These are phyloP conservation scores for Drepana arcuata DNA, from an alignment of 1,140 invertebrate genomes.

Conservation along the genomic window DNA sequence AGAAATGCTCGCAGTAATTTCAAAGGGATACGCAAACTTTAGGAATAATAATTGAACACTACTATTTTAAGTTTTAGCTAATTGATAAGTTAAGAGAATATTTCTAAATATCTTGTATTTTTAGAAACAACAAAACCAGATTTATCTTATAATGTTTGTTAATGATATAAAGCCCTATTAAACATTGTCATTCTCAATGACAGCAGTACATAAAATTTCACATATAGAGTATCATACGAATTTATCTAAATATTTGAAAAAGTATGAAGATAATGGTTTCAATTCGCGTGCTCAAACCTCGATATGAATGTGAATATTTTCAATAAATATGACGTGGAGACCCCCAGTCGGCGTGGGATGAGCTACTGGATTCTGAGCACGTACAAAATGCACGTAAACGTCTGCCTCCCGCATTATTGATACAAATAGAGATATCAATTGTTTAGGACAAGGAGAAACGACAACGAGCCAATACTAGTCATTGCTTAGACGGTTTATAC, in stretches of 20 bases:
- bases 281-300: too few species aligned
- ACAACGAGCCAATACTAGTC: conserved; percentile 44
- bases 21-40: conserved; percentile 37
- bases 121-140: too few species aligned
- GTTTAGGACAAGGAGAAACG: conserved; percentile 58
- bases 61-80: too few species aligned
- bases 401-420: conserved; percentile 63
- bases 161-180: too few species aligned
- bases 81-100: too few species aligned
- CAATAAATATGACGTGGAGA: conserved; percentile 33
- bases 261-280: too few species aligned
- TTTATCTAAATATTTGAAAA: conserved; percentile 14
- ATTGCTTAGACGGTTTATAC: conserved; percentile 31
- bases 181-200: too few species aligned
- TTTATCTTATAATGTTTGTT: too few species aligned
- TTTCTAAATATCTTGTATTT: too few species aligned
- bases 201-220: too few species aligned
- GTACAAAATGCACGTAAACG: conserved; percentile 59
- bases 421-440: conserved; percentile 71
- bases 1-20: conserved; percentile 43
- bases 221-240: conserved; percentile 10
- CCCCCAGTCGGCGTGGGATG: conserved; percentile 11
- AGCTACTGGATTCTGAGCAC: conserved; percentile 48
- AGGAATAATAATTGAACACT: too few species aligned
- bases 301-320: conserved; percentile 29